These are phyloP conservation scores for Chaetogeoica ovagalla DNA, from an alignment of 2,888 invertebrate genomes.

Conservation along the genomic window DNA sequence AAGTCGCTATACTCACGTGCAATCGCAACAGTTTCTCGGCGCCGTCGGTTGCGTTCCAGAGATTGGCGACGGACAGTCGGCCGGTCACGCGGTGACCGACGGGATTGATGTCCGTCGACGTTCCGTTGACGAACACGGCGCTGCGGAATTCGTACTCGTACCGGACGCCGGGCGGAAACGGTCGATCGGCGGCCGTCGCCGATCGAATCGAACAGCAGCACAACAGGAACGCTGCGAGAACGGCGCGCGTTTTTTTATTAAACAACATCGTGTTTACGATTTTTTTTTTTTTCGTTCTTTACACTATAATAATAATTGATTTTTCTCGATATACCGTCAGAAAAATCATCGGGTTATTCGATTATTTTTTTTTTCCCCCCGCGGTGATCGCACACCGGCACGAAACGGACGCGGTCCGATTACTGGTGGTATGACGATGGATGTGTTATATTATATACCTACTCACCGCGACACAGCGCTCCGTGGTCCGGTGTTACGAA, in stretches of 20 bases:
- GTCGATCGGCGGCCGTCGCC: not conserved
- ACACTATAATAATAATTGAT: not conserved
- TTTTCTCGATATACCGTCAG: too few relatives aligned
- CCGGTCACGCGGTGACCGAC: slow-evolving; percentile 32
- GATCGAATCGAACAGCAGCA: not conserved
- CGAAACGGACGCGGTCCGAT: too few relatives aligned
- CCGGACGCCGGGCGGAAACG: slow-evolving; percentile 10
- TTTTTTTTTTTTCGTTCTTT: too few relatives aligned
- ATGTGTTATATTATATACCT: too few relatives aligned
- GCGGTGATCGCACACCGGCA: too few relatives aligned
- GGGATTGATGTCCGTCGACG: not conserved
- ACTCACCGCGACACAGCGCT: too few relatives aligned
- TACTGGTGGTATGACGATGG: too few relatives aligned
- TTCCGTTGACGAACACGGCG: slow-evolving; percentile 19
- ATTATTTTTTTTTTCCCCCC: too few relatives aligned
- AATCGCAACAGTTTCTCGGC: slow-evolving; percentile 17
- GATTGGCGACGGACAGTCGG: slow-evolving; percentile 10
- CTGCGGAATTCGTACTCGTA: slow-evolving; percentile 8
- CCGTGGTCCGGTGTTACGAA: too few relatives aligned
- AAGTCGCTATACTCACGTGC: slow-evolving; percentile 23
- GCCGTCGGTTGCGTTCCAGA: slow-evolving; percentile 12
- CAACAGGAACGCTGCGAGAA: not conserved
- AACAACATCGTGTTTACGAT: too few relatives aligned
- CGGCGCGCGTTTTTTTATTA: not conserved
- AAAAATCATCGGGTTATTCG: too few relatives aligned